These are phyloP conservation scores for Coptotermes formosanus DNA, from an alignment of 1,140 invertebrate species.

Conservation along the genomic window DNA sequence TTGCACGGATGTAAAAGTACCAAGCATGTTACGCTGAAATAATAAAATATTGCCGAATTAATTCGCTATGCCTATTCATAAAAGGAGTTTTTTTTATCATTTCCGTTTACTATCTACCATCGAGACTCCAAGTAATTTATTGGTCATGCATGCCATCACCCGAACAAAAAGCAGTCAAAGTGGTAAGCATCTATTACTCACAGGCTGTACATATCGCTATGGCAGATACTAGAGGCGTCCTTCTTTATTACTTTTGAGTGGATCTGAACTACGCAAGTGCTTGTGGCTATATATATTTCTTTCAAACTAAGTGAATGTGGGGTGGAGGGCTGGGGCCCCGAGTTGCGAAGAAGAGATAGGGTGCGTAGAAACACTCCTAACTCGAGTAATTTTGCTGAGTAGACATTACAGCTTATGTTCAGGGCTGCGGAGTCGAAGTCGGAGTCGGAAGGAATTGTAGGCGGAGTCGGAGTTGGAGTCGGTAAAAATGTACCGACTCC, in stretches of 20 bases:
- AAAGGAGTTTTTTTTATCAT: not conserved
- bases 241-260: conserved; percentile 19
- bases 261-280: not conserved
- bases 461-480: too few relatives aligned
- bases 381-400: conserved; percentile 1
- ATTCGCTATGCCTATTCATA: not conserved
- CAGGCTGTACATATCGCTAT: not conserved
- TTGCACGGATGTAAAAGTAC: not conserved
- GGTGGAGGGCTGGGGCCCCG: not conserved
- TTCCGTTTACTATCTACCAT: not conserved
- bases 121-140: not conserved
- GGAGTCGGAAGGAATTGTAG: too few relatives aligned
- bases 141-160: not conserved
- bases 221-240: not conserved
- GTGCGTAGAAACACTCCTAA: not conserved
- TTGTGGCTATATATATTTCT: not conserved
- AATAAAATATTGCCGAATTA: not conserved
- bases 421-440: too few relatives aligned
- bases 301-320: not conserved
- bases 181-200: too few relatives aligned
- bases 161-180: not conserved
- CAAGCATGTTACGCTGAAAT: not conserved
- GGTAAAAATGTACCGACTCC: too few relatives aligned
- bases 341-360: not conserved
- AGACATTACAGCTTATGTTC: not conserved